Base-by-base conservation (phyloP, 1,140 invertebrate genomes). In the Adelges cooleyi region DNA sequence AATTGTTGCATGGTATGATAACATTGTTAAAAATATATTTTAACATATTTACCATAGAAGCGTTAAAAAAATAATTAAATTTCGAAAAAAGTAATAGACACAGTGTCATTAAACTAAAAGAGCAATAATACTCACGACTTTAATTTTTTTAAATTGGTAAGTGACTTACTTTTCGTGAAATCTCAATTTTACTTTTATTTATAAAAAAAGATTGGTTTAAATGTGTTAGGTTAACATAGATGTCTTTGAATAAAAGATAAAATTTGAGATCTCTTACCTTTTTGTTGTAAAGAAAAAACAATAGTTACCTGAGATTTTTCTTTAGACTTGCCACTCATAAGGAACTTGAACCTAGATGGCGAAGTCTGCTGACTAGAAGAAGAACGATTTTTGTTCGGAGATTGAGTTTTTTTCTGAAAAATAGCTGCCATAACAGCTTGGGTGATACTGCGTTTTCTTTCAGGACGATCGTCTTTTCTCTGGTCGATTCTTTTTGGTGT, bases 331-430 rank as follows among this genome's bases (percentile, higher is more conserved):
- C 42, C 18, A 33, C 56, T 62, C 1, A 62, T 62, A 46, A 62
- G 20, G 46, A 62, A 48, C 27, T 62, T 62, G 46, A 62, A 62
- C 18, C 17, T 62, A 29, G 42, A 48, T 15, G 56, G 56, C 20
- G 56, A 62, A 46, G 42, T 62, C 20, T 48, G 56, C n/a, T 62
- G 56, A 62, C 56, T 62, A 62, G 54, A 46, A 18, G 40, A 25
- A 59, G 56, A 62, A 48, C 17, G 40, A 15, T 29, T 62, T 33
- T 62, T 62, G 27, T 33, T 62, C 22, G 42, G 42, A 15, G 56
- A 62, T 20, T 36, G 54, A 42, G 27, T 33, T 46, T 62, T 62
- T 6, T 46, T 62, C 33, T 62, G 56, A 46, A 62, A 62, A 46
- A 62, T 33, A 33, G 56, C 56, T 27, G 56, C 56, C 42, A 62